These are phyloP conservation scores for Diploscapter pachys DNA, from an alignment of 1,140 invertebrate genomes.

Conservation along the genomic window DNA sequence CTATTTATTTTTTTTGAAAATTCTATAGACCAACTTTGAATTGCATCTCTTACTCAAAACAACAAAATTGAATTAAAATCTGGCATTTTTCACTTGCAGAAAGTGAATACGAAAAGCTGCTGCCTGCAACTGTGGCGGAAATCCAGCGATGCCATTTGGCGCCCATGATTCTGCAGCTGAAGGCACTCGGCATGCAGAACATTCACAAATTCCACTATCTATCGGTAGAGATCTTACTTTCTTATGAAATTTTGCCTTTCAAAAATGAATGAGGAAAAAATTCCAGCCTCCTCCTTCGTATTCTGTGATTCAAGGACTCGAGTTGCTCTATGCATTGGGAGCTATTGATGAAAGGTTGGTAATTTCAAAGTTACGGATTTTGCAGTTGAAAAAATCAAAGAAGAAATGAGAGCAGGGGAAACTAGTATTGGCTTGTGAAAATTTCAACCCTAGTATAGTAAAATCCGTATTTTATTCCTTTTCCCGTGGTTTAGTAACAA, in stretches of 20 bases:
- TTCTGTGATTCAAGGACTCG: slow-evolving; percentile 73
- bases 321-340: slow-evolving; percentile 80
- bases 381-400: slow-evolving; percentile 8
- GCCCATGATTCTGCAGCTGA: slow-evolving; percentile 80
- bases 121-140: slow-evolving; percentile 76
- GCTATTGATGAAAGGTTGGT: slow-evolving; percentile 69
- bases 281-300: slow-evolving; percentile 77
- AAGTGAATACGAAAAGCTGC: slow-evolving; percentile 69
- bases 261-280: slow-evolving; percentile 61
- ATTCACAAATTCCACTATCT: slow-evolving; percentile 66
- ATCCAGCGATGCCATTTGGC: slow-evolving; percentile 85
- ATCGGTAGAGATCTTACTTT: slow-evolving; percentile 51
- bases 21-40: background rate
- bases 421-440: background rate
- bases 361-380: background rate
- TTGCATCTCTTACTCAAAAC: background rate
- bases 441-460: background rate
- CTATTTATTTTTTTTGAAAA: slow-evolving; percentile 39
- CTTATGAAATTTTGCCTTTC: background rate
- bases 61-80: too few species aligned
- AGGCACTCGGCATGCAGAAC: slow-evolving; percentile 90
- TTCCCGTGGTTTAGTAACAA: background rate
- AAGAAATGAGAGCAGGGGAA: background rate
- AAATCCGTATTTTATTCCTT: background rate
- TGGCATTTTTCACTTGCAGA: background rate